Base-by-base conservation (phyloP, 35 echinoderm and acorn worm species). In the Lytechinus variegatus region DNA sequence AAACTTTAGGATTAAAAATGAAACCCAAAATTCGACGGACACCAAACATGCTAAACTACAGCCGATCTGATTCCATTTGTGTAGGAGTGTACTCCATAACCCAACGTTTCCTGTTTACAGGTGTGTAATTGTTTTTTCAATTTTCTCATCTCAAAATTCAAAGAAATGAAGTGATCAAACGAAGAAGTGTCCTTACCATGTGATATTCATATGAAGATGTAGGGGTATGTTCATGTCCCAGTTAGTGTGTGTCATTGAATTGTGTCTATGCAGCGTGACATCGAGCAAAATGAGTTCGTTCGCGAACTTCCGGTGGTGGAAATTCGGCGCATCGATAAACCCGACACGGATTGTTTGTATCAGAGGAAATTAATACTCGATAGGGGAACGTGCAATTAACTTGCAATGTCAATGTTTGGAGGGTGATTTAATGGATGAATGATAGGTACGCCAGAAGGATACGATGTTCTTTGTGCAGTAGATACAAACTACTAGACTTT, bases 301-400 rank as follows among this genome's bases (percentile, higher is more conserved):
- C 24, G 66, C 14, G 19, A 16, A 79, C 66, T 79, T 79, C 66
- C 66, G 16, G 12, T 19, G 21, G 66, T 79, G 66, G 66, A 79
- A 79, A 79, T n/a, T 79, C 8, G 66, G 19, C 66, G 19, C 66
- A 24, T n/a, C 19, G 66, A 79, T 79, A 79, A 19, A 79, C 19
- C 66, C n/a, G 66, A 79, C 66, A 79, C 66, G 66, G 66, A 24
- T n/a, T 79, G 1, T 19, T 16, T 24, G 66, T 24, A 16, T 24
- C 66, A 24, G 66, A 79, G 66, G 66, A 79, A 79, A 79, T 79
- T 24, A 79, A 79, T 79, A 79, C 66, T 79, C 66, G 66, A 79
- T n/a, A 24, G 66, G n/a, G 19, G 66, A 79, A 24, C 66, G 16
- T 79, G 66, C 66, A 79, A 79, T 79, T 79, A 79, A 79, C 66